Evolutionary conservation across 2,797 vertebrate genomes (phyloP).

Genomic region (Pseudochirops corinnae): DNA sequence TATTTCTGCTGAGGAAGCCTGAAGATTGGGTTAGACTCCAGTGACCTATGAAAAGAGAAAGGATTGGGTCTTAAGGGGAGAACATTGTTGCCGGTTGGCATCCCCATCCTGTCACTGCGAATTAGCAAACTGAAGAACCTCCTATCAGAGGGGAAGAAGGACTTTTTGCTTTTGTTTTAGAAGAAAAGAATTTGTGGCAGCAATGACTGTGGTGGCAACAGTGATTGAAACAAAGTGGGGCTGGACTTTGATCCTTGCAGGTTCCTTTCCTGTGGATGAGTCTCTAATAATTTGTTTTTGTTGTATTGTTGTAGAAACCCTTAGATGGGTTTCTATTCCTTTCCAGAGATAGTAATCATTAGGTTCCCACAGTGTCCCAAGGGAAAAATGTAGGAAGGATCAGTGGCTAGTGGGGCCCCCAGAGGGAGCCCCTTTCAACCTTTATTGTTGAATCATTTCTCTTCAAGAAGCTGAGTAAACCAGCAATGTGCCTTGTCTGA

Average conservation of each 20-base stretch:
- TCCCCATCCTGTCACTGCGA: not conserved
- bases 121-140: not conserved
- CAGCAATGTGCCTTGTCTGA: not conserved
- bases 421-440: not conserved
- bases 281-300: not conserved
- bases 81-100: not conserved
- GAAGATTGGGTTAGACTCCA: not conserved
- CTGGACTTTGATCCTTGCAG: not conserved
- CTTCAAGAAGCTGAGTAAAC: not conserved
- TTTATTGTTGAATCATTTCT: not conserved
- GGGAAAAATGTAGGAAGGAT: not conserved
- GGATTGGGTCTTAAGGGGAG: not conserved
- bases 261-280: too few relatives aligned
- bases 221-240: not conserved
- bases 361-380: not conserved
- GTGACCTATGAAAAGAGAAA: not conserved
- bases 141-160: not conserved
- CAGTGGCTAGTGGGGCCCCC: not conserved
- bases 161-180: not conserved
- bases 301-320: too few relatives aligned
- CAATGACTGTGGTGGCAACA: not conserved
- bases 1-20: not conserved
- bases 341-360: not conserved
- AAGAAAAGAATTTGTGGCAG: not conserved
- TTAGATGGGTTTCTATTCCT: too few relatives aligned